Conservation (phyloP, 2,797 vertebrate genomes). For the Crossoptilon crossoptilon region DNA sequence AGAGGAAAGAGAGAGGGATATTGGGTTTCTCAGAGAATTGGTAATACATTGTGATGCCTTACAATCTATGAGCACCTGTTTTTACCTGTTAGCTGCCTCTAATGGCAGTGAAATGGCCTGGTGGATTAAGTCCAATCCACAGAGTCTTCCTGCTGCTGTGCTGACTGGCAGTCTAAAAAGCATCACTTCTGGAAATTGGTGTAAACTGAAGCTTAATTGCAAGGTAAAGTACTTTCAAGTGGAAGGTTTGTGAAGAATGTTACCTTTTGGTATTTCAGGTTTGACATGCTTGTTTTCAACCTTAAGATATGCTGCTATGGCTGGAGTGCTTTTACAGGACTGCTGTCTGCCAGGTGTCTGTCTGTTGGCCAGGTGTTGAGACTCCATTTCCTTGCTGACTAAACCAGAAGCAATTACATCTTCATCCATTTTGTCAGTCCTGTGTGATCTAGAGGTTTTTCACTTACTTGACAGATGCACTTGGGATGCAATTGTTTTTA, state of each 20-base stretch:
- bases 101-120: not conserved
- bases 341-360: not conserved
- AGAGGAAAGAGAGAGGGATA: slow-evolving; percentile 49
- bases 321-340: not conserved
- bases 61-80: not conserved
- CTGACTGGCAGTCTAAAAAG: accelerated
- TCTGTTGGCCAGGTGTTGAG: not conserved
- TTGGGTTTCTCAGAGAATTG: slow-evolving; percentile 45
- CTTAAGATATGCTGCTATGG: not conserved
- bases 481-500: not conserved
- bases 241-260: not conserved
- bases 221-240: not conserved
- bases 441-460: not conserved
- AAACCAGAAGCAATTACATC: slow-evolving; percentile 10
- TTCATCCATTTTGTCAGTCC: not conserved
- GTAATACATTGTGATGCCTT: not conserved
- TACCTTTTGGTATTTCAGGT: not conserved
- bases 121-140: not conserved
- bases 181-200: not conserved
- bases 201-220: not conserved
- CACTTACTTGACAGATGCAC: not conserved
- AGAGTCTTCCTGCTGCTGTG: not conserved
- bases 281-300: not conserved
- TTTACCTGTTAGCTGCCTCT: not conserved
- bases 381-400: not conserved